phyloP scores from a whole-genome alignment of 2,797 vertebrate genomes.

The Gallinago stenura region DNA sequence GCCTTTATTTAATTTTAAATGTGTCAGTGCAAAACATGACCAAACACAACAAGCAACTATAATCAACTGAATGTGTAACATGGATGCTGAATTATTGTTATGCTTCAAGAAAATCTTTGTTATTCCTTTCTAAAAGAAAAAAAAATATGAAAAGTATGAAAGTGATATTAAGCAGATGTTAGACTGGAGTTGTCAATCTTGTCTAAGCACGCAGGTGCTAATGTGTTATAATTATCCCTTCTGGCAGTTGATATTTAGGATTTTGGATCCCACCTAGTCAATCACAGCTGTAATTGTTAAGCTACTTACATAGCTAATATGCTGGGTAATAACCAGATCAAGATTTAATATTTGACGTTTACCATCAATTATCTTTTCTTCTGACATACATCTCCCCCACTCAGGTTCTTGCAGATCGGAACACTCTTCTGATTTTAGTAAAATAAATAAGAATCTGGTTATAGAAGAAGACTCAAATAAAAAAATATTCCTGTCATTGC shows the following conservation, averaged over 20 bases:
- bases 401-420: conserved; percentile 72
- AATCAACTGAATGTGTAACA: conserved; percentile 61
- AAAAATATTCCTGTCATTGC: conserved; percentile 52
- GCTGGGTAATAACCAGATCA: conserved; percentile 85
- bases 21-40: conserved; percentile 72
- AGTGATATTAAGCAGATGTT: conserved; percentile 85
- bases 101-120: conserved; percentile 75
- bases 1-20: conserved; percentile 53
- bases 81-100: conserved; percentile 76
- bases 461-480: conserved; percentile 30
- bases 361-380: conserved; percentile 83
- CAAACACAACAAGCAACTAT: conserved; percentile 65
- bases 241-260: conserved; percentile 85
- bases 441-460: conserved; percentile 61
- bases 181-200: conserved; percentile 84
- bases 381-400: conserved; percentile 72
- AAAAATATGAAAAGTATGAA: conserved; percentile 77
- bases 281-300: conserved; percentile 86
- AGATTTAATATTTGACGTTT: conserved; percentile 85
- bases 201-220: conserved; percentile 84
- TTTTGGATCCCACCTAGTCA: conserved; percentile 87
- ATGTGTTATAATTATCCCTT: conserved; percentile 87
- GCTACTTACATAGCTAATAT: conserved; percentile 84
- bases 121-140: conserved; percentile 73
- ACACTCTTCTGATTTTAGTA: conserved; percentile 64